Evolutionary conservation across 2,113 vertebrate species (phyloP).

Genomic region (Scomber colias): DNA sequence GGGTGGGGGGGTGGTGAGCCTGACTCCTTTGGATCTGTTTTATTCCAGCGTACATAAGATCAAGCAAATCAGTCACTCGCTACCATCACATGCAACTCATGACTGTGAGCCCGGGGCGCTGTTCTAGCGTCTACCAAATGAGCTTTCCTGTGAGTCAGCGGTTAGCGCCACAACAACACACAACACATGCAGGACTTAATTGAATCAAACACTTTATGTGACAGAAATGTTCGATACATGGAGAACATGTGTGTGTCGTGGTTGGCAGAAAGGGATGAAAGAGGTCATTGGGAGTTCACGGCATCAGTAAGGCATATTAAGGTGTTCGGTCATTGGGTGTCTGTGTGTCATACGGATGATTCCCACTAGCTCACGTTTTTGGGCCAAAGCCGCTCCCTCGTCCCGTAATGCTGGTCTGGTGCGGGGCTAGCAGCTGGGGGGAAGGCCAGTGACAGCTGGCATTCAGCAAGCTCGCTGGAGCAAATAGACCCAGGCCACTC

Average conservation of each 20-base stretch:
- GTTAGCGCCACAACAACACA: neutral
- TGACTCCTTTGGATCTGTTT: constrained; percentile 21
- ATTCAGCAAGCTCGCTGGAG: constrained; percentile 59
- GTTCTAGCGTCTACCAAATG: constrained; percentile 2
- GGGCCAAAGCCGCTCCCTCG: constrained; percentile 49
- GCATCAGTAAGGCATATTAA: neutral
- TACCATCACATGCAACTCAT: constrained; percentile 57
- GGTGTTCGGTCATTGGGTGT: neutral
- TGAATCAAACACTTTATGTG: neutral
- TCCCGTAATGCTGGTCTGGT: constrained; percentile 58
- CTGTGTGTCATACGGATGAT: neutral
- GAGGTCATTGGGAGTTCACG: constrained; percentile 4
- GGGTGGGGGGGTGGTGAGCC: neutral
- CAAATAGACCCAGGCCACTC: constrained; percentile 52
- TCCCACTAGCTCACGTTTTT: constrained; percentile 6
- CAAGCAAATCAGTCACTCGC: constrained; percentile 32
- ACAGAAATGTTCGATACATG: neutral
- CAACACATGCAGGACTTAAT: neutral
- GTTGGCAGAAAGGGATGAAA: neutral
- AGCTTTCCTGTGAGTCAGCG: constrained; percentile 30
- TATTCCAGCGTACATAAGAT: constrained; percentile 25
- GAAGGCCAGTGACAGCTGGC: constrained; percentile 70
- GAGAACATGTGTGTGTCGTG: neutral
- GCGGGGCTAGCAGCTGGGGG: constrained; percentile 64
- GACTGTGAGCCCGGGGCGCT: constrained; percentile 17